Conservation (phyloP, 2,888 invertebrate genomes). For the Drosophila helvetica region DNA sequence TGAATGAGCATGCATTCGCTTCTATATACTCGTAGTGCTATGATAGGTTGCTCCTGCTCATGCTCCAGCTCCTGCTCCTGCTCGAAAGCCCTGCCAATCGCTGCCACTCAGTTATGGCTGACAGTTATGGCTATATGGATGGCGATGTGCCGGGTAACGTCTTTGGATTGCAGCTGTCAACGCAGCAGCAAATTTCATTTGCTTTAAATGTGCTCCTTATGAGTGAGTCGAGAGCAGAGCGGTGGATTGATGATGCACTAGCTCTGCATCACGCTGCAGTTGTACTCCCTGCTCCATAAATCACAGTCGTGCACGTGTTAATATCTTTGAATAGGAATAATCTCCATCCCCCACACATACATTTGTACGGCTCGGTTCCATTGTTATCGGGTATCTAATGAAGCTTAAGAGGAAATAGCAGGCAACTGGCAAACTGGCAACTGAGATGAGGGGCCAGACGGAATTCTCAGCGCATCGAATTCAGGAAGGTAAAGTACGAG, state of each 20-base stretch:
- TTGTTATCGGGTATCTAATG: not conserved
- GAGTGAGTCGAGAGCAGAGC: constrained; percentile 29
- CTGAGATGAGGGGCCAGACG: not conserved
- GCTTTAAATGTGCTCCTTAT: constrained; percentile 38
- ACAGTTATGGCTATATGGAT: constrained; percentile 59
- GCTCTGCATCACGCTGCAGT: constrained; percentile 32
- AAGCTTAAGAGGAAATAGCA: not conserved
- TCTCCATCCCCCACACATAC: constrained; percentile 25
- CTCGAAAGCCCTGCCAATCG: constrained; percentile 35
- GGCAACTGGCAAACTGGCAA: not conserved
- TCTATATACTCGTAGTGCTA: constrained; percentile 18
- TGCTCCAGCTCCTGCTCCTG: constrained; percentile 12
- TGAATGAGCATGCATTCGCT: not conserved
- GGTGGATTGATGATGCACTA: constrained; percentile 52
- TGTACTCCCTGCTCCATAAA: constrained; percentile 59
- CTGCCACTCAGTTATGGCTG: constrained; percentile 65
- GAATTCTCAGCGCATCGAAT: constrained; percentile 63
- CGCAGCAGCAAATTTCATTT: constrained; percentile 50
- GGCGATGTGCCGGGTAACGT: constrained; percentile 48
- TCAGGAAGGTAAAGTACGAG: constrained; percentile 79
- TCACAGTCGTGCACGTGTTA: constrained; percentile 57
- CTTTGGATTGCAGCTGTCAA: constrained; percentile 72
- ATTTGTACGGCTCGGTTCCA: not conserved
- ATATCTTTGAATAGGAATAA: constrained; percentile 35
- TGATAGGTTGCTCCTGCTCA: constrained; percentile 19